Evolutionary conservation across 92 coral and sea anemone species (phyloP), one percentile per base, ranked within the genome.

Genomic region (Pocillopora grandis): DNA sequence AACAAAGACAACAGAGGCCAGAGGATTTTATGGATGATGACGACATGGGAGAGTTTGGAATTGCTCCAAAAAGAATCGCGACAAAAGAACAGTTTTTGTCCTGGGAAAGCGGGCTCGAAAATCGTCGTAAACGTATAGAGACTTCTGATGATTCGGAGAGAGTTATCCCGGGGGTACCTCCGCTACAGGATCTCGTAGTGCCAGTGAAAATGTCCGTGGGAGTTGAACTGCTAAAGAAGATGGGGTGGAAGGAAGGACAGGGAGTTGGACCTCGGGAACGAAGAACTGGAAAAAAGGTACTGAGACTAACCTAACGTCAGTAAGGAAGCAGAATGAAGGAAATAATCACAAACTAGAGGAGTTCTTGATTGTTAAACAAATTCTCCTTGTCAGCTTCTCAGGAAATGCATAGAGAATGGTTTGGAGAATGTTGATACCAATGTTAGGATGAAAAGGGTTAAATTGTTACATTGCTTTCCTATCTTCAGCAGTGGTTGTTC

Each of bases 21-120:
- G 99, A 97, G 86, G 99, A 97, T 79, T 97, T 92, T 71, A 97
- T 97, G 99, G 99, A 97, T 73, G 99, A 97, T 27, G 99, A 97
- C 70, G 99, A 97, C 35, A 80, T 97, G 61, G 90, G 93, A 23
- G 99, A 97, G 71, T 97, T 94, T 76, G 99, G 99, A 36, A 97
- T 97, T 72, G 99, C 99, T 0, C 99, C 99, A 0, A 94, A 93
- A 84, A 76, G 90, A 66, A 92, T 97, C 72, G 89, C 91, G 3
- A 88, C 99, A 19, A 94, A 91, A 20, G 89, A 93, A 83, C 87
- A 92, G 82, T 97, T 97, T 72, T 70, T 91, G 76, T 84, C 93
- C 0, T 60, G 86, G 18, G 76, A 67, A 33, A 60, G 27, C 18
- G 89, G 94, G 56, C 90, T 75, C 20, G 85, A 73, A 18, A 74